phyloP scores from a whole-genome alignment of 2,888 invertebrate genomes.

The Dolichomitus sp. region DNA sequence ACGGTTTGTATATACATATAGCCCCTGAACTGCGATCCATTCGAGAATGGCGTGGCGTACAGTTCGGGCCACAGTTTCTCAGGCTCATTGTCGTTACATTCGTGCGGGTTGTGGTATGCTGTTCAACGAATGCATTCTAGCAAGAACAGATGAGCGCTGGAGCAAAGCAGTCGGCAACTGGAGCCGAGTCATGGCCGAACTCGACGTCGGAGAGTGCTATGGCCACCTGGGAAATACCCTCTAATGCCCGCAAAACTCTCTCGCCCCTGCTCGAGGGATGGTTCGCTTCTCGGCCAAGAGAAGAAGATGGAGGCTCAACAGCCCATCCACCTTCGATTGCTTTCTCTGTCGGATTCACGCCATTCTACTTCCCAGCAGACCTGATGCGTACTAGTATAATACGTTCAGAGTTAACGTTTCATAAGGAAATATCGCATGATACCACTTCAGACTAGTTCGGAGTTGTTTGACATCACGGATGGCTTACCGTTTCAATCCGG shows the following conservation, averaged over 20 bases:
- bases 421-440: background rate
- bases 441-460: slow-evolving; percentile 1
- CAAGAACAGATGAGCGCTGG: slow-evolving; percentile 6
- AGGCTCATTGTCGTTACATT: slow-evolving; percentile 47
- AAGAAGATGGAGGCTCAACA: slow-evolving; percentile 47
- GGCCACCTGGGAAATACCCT: slow-evolving; percentile 80
- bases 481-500: slow-evolving; percentile 2
- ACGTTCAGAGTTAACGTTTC: slow-evolving; percentile 31
- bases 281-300: slow-evolving; percentile 28
- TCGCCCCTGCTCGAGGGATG: slow-evolving; percentile 55
- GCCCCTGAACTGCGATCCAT: slow-evolving; percentile 5
- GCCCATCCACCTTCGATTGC: slow-evolving; percentile 27
- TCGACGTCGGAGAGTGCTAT: slow-evolving; percentile 42
- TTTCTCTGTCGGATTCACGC: background rate
- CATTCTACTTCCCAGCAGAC: background rate
- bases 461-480: slow-evolving; percentile 11
- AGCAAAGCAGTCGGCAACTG: slow-evolving; percentile 1
- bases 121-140: slow-evolving; percentile 32
- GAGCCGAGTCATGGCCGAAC: slow-evolving; percentile 12
- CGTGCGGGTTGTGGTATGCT: slow-evolving; percentile 22
- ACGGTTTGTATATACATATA: slow-evolving; percentile 14
- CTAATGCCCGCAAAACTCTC: slow-evolving; percentile 79
- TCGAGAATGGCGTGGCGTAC: slow-evolving; percentile 4
- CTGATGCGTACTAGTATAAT: slow-evolving; percentile 21
- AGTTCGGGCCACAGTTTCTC: slow-evolving; percentile 25